Base-by-base conservation (phyloP, 2,888 invertebrate species). In the Alitta virens region DNA sequence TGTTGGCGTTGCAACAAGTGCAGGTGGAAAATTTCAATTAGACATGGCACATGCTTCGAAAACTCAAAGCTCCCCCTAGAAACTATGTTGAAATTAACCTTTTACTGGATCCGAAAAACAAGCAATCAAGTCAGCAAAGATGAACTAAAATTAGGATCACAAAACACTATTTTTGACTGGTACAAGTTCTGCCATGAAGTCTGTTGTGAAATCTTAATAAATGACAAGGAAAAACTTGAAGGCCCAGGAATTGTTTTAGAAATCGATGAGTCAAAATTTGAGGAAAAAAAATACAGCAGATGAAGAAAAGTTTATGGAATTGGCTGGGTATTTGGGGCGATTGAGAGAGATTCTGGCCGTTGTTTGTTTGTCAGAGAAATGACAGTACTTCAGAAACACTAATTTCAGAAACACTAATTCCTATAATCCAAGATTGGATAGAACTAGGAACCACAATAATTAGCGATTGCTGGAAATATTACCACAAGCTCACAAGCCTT, bases 301-400 rank as follows among this genome's bases (percentile, higher is more conserved):
- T 58, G 65, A 21, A 63, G 60, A 9, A 27, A 24, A 27, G 68
- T 67, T 3, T 59, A 71, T 18, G 70, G 70, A 23, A 62, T 63
- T 27, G 33, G 33, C 5, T 71, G 71, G 71, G 67, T 71, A 2
- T 71, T 71, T 52, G 70, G 70, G 18, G 68, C 67, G 2, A 27
- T 64, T 21, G 71, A 71, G 33, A 49, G 66, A 21, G 67, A 63
- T 12, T 58, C 56, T 54, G 63, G 63, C 9, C 23, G 52, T 2
- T 33, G 62, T 14, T 72, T 72, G 27, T 33, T 71, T 33, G 62
- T 67, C 0, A 23, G 58, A 14, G 68, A 68, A 12, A 57, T 63
- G 18, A n/a, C n/a, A n/a, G n/a, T n/a, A n/a, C n/a, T n/a, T n/a
- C 24, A 60, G 5, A 21, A 67, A 18, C 33, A 33, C 5, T 5